These are phyloP conservation scores for Drosophila prostipennis DNA, from an alignment of 2,888 invertebrate species.

Conservation along the genomic window DNA sequence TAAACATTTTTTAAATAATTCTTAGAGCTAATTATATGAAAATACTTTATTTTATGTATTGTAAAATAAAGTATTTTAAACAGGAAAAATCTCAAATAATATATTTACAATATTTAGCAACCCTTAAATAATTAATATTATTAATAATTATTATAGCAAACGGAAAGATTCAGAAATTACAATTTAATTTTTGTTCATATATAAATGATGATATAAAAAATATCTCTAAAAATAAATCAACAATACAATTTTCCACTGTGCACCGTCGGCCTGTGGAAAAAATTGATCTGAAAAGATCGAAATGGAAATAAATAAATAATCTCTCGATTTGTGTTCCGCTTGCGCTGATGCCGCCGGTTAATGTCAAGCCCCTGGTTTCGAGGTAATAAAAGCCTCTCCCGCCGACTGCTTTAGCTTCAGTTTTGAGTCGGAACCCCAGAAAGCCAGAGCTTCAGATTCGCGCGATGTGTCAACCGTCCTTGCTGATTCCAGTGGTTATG, in stretches of 20 bases:
- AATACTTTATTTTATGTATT: too few species aligned
- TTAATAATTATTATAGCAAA: too few species aligned
- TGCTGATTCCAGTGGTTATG: neutral
- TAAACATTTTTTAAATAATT: too few species aligned
- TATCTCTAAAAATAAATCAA: neutral
- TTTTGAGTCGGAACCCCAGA: slow-evolving; percentile 21
- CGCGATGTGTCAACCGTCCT: slow-evolving; percentile 14
- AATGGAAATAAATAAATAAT: slow-evolving; percentile 28
- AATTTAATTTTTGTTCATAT: too few species aligned
- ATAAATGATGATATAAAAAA: too few species aligned
- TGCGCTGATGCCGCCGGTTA: slow-evolving; percentile 15
- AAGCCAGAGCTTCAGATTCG: slow-evolving; percentile 5
- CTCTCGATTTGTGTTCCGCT: slow-evolving; percentile 18
- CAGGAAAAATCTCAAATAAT: too few species aligned
- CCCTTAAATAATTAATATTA: too few species aligned
- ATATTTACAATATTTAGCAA: too few species aligned
- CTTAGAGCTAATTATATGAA: too few species aligned
- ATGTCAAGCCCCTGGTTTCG: slow-evolving; percentile 22
- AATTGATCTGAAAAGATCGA: slow-evolving; percentile 24
- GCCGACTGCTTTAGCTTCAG: slow-evolving; percentile 45
- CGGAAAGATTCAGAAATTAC: too few species aligned
- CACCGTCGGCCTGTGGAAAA: neutral
- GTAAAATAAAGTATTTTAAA: too few species aligned
- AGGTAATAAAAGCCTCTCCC: slow-evolving; percentile 50
- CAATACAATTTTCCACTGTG: neutral